Conservation (phyloP, 2,113 vertebrate genomes). For the Cariama cristata region DNA sequence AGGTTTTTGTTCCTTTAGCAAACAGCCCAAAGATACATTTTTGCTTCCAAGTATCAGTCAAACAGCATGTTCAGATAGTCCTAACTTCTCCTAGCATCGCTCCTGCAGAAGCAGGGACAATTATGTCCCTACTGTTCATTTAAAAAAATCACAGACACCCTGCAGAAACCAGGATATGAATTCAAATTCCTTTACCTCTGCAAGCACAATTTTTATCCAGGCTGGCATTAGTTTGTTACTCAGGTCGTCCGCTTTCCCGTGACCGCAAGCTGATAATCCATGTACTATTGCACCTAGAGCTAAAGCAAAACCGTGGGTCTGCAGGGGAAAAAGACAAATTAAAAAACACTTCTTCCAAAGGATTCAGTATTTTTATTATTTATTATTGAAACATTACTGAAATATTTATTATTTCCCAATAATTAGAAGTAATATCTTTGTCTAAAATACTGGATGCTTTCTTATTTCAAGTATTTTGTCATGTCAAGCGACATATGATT, state of each 20-base stretch:
- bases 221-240: slow-evolving; percentile 84
- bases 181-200: slow-evolving; percentile 80
- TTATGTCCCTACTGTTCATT: neutral
- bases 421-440: neutral
- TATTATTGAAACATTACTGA: neutral
- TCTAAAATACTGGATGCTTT: neutral
- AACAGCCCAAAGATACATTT: neutral
- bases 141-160: neutral
- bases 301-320: slow-evolving; percentile 94
- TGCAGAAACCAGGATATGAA: neutral
- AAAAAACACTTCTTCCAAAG: neutral
- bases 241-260: slow-evolving; percentile 92
- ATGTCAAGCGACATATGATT: neutral
- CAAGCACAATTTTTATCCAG: slow-evolving; percentile 89
- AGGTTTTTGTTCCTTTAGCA: neutral
- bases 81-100: neutral
- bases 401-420: neutral
- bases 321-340: neutral
- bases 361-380: neutral
- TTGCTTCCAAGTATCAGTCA: neutral
- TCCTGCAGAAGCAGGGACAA: neutral
- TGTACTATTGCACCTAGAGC: slow-evolving; percentile 88
- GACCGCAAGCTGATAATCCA: slow-evolving; percentile 87
- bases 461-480: neutral
- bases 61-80: neutral